Evolutionary conservation across 2,113 vertebrate species (phyloP).

Genomic region (Diadophis punctatus): DNA sequence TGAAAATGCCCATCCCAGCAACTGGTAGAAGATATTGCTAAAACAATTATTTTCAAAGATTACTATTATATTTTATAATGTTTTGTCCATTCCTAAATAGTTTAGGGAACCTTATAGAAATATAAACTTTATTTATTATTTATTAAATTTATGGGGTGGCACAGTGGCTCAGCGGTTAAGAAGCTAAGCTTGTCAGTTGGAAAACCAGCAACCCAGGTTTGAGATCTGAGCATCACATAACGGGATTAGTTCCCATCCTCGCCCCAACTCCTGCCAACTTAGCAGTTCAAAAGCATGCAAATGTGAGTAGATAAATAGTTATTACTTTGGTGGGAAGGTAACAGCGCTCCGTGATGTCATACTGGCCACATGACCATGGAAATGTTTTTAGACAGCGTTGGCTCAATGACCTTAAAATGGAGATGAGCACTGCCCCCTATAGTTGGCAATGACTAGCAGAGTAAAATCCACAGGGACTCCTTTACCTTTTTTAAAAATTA

Average conservation of each 20-base stretch:
- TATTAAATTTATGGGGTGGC: neutral
- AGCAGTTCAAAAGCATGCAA: neutral
- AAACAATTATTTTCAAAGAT: slow-evolving; percentile 6
- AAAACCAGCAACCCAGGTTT: neutral
- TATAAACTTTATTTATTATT: neutral
- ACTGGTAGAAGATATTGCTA: slow-evolving; percentile 31
- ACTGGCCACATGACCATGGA: neutral
- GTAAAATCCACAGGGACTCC: neutral
- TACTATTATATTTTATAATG: neutral
- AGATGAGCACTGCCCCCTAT: neutral
- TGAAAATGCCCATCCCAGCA: neutral
- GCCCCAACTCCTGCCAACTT: neutral
- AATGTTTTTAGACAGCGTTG: neutral
- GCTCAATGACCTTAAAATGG: neutral
- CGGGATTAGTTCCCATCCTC: neutral
- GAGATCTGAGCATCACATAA: neutral
- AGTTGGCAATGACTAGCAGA: neutral
- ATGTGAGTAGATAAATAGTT: neutral
- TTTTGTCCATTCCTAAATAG: neutral
- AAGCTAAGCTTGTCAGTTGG: neutral
- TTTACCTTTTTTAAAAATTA: neutral
- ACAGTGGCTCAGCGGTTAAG: neutral
- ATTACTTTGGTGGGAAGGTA: neutral
- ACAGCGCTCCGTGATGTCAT: neutral
- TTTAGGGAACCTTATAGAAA: neutral